Evolutionary conservation across 2,888 invertebrate genomes (phyloP), one percentile per base, ranked within the genome.

Genomic region (Philopedon plagiatum): DNA sequence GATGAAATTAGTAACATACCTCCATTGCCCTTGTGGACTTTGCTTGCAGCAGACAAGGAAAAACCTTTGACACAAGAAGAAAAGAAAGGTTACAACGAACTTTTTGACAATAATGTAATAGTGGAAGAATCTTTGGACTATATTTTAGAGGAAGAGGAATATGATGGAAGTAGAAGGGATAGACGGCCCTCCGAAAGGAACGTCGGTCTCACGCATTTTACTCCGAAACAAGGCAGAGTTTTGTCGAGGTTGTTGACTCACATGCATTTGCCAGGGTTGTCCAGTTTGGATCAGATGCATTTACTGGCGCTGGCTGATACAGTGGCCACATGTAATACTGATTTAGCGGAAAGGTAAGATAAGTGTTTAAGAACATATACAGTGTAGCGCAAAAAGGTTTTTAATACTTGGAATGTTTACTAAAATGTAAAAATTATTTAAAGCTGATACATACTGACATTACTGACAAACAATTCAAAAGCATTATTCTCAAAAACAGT

Each of bases 271-370:
- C 98, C 98, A 0, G 99, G 98, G 87, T 98, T 81, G 39, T 97
- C 96, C 2, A 97, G 97, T 77, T 89, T 99, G 63, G 99, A 99
- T 86, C 99, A 99, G 86, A 99, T 99, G 99, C 99, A 99, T 86
- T 88, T 99, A 73, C 86, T 99, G n/a, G 99, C 99, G 0, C 86
- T 99, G 72, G 99, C 99, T 9, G 99, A 99, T 82, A 99, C 99
- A 0, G 97, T 99, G 0, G 94, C 97, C 0, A 96, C 96, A 0
- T 96, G 96, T 80, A 95, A 96, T 80, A 94, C 93, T 0, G 94
- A 95, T 82, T 92, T 95, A 80, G 94, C 95, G 0, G 95, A 96
- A 82, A 88, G 73, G 68, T 70, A 70, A 70, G 15, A 58, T 37
- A 41, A 18, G 26, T 13, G 4, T 21, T 21, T 51, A 26, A 26